These are phyloP conservation scores for Papilio dardanus DNA, from an alignment of 1,140 invertebrate species.

Conservation along the genomic window DNA sequence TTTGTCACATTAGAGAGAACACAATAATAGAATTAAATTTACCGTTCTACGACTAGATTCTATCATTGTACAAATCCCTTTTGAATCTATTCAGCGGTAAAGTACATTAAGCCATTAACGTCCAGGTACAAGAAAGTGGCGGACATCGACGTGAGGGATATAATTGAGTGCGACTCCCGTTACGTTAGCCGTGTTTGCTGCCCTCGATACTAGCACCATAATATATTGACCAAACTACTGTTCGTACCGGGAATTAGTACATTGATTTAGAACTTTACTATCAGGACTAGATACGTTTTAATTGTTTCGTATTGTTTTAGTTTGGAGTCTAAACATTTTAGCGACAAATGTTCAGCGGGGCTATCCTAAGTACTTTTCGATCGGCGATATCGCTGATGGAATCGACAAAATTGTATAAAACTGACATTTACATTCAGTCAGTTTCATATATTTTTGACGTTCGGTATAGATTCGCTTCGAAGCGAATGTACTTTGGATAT, in stretches of 20 bases:
- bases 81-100: neutral
- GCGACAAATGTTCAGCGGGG: too few relatives aligned
- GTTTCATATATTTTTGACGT: too few relatives aligned
- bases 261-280: neutral
- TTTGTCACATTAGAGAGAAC: neutral
- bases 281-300: neutral
- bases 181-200: slow-evolving; percentile 43
- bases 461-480: too few relatives aligned
- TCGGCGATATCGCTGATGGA: too few relatives aligned
- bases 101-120: slow-evolving; percentile 33
- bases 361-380: too few relatives aligned
- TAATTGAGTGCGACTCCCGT: slow-evolving; percentile 65
- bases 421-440: too few relatives aligned
- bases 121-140: slow-evolving; percentile 56
- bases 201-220: neutral
- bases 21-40: neutral
- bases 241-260: neutral
- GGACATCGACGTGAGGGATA: slow-evolving; percentile 59
- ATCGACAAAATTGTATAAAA: too few relatives aligned
- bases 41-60: neutral
- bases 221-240: neutral
- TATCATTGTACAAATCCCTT: neutral
- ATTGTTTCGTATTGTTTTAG: neutral
- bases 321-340: too few relatives aligned
- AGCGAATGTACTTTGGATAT: too few relatives aligned